These are phyloP conservation scores for Papilio gigon DNA, from an alignment of 2,888 invertebrate genomes.

Conservation along the genomic window DNA sequence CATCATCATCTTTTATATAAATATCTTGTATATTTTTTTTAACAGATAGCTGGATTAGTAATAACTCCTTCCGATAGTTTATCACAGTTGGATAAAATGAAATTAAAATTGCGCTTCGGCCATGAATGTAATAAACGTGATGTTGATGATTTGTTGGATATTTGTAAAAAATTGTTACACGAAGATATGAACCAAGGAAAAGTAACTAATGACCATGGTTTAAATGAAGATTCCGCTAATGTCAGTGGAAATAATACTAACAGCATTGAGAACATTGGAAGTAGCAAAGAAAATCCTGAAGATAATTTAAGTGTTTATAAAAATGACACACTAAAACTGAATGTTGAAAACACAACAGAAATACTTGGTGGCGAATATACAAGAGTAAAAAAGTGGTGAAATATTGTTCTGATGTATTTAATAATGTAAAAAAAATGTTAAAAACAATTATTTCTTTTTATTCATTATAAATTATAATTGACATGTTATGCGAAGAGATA, in stretches of 20 bases:
- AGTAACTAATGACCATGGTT: constrained; percentile 14
- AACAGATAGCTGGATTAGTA: constrained; percentile 59
- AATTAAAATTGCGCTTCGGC: constrained; percentile 59
- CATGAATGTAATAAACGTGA: constrained; percentile 67
- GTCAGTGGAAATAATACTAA: constrained; percentile 9
- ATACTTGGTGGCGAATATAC: neutral
- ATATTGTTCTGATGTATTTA: too few species aligned
- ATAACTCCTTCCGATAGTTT: constrained; percentile 58
- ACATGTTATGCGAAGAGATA: too few species aligned
- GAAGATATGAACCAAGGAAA: constrained; percentile 43
- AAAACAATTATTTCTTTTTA: too few species aligned
- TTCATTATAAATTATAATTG: too few species aligned
- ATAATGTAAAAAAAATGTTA: too few species aligned
- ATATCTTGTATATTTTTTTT: neutral
- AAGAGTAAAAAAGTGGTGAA: constrained; percentile 2
- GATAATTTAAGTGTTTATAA: neutral
- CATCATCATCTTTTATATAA: too few species aligned
- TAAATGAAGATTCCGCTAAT: neutral
- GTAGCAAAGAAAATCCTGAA: neutral
- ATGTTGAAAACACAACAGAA: constrained; percentile 22
- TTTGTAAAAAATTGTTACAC: constrained; percentile 54
- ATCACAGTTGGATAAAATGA: constrained; percentile 67
- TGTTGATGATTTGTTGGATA: constrained; percentile 56
- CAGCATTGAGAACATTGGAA: neutral
- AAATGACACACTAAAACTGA: constrained; percentile 4